Evolutionary conservation across 1,140 invertebrate genomes (phyloP).

Genomic region (Prorops nasuta): DNA sequence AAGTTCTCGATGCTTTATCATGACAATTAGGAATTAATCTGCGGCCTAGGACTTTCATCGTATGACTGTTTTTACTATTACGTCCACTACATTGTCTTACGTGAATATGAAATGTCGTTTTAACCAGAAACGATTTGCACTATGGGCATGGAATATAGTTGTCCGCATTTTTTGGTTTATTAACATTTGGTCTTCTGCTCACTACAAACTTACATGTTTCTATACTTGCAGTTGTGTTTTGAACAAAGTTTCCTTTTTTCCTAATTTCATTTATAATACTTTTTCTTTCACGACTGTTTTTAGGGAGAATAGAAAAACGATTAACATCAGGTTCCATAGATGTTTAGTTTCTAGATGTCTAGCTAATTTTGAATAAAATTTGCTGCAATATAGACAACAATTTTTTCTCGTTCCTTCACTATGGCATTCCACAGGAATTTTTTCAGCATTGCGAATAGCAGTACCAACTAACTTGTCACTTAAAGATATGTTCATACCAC

Average conservation of each 20-base stretch:
- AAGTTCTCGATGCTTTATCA: neutral
- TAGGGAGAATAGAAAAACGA: neutral
- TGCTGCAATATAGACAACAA: neutral
- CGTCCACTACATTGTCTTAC: neutral
- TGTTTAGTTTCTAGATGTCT: neutral
- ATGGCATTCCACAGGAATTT: neutral
- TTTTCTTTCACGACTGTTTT: neutral
- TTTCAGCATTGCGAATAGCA: neutral
- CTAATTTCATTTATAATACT: neutral
- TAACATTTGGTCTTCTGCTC: too few relatives aligned
- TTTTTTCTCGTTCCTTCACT: neutral
- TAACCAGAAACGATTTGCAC: neutral
- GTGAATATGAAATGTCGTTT: neutral
- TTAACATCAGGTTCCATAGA: neutral
- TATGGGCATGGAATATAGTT: neutral
- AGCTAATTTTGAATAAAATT: neutral
- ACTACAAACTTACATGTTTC: too few relatives aligned
- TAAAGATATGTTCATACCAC: neutral
- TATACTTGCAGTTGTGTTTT: too few relatives aligned
- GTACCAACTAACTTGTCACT: neutral
- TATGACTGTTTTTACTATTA: neutral
- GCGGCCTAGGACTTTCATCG: neutral
- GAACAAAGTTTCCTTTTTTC: too few relatives aligned
- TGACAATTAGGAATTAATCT: neutral
- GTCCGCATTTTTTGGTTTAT: neutral